Evolutionary conservation across 35 echinoderm and acorn worm species (phyloP), one percentile per base, ranked within the genome.

Genomic region (Lytechinus variegatus): DNA sequence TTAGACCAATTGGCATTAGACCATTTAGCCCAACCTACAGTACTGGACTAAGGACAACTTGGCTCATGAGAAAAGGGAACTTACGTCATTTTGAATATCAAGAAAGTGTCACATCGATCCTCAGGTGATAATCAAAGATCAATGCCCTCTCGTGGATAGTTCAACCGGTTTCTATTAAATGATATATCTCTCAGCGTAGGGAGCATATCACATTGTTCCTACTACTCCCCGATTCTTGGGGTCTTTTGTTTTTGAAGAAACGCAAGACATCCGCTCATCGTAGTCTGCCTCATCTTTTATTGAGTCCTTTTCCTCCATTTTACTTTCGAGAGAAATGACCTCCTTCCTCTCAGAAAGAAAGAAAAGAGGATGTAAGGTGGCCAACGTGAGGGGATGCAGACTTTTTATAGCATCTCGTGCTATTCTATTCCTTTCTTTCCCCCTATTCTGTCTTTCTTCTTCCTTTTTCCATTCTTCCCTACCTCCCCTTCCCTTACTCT

Each of bases 301-400:
- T 54, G 88, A 90, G 52, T 33, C 28, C 88, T 51, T 90, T 54
- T 52, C 52, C 88, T 90, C 88, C 66, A n/a, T 79, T 79, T 79
- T 44, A 90, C 88, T 90, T 90, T 90, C 88, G 88, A 27, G 88
- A 90, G 88, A 90, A 90, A 90, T 90, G 28, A 90, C 88, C 88
- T 54, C 9, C 88, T 90, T 90, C 88, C 88, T 54, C 88, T 52
- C 28, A 90, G 3, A 13, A 52, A 90, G 88, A 90, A 90, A 52
- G 88, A 90, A 10, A 52, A 54, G 52, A 90, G 88, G 88, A 90
- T 13, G 9, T 19, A 52, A 54, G 88, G 88, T 52, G 88, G 28
- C 29, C 28, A 54, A 90, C 88, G 52, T 44, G 88, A 52, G 88
- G 11, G 88, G 88, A 52, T 54, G 52, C 88, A n/a, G 52, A 90